Percentiles rank a stretch among this genome's conserved stretches.
Evolutionary conservation across 1,140 invertebrate genomes (phyloP).

Genomic region (Cheumatopsyche charites): DNA sequence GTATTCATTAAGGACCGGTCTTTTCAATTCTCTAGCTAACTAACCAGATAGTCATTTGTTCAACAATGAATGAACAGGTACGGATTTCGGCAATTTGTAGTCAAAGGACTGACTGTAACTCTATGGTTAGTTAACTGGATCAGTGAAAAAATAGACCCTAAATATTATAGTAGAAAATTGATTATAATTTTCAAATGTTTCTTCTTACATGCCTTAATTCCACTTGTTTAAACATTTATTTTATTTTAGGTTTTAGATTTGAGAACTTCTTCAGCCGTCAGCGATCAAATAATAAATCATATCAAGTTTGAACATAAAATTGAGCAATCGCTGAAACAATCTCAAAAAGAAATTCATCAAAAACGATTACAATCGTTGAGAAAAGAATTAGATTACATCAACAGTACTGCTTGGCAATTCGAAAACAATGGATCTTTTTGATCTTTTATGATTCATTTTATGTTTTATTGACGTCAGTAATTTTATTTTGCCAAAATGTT

Average conservation of each 20-base stretch:
- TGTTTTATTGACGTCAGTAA: too few species aligned
- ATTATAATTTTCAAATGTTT: too few species aligned
- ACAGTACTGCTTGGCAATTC: slow-evolving; percentile 73
- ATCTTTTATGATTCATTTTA: not conserved
- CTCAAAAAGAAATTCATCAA: slow-evolving; percentile 60
- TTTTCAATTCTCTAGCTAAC: too few species aligned
- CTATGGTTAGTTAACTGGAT: too few species aligned
- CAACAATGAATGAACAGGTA: too few species aligned
- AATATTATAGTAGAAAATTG: too few species aligned
- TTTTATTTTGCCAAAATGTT: slow-evolving; percentile 21
- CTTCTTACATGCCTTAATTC: too few species aligned
- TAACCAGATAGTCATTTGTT: too few species aligned
- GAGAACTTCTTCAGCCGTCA: not conserved
- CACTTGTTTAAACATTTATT: not conserved
- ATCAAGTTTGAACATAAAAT: slow-evolving; percentile 46
- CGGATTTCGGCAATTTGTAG: too few species aligned
- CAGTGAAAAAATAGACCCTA: too few species aligned
- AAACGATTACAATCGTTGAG: slow-evolving; percentile 68
- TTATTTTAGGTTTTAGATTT: slow-evolving; percentile 26
- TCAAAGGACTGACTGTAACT: too few species aligned
- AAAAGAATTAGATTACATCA: slow-evolving; percentile 71
- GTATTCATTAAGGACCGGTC: too few species aligned
- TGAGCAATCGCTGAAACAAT: slow-evolving; percentile 41
- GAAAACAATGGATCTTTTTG: slow-evolving; percentile 56
- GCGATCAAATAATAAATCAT: slow-evolving; percentile 33